Evolutionary conservation across 2,113 vertebrate genomes (phyloP), one percentile per base, ranked within the genome.

Genomic region (Platichthys flesus): DNA sequence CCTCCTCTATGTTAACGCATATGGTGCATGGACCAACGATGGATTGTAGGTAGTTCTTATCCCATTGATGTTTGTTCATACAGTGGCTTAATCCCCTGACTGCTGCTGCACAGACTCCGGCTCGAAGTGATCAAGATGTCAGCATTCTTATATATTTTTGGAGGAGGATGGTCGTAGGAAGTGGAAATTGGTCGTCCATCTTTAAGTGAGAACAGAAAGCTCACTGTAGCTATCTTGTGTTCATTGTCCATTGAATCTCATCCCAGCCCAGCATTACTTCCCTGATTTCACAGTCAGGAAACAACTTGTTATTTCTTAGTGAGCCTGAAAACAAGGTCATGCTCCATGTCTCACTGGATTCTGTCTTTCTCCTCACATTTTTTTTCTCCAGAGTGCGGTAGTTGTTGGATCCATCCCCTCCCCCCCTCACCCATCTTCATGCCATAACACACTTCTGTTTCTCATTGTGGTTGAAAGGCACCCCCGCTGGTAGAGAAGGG

Each of bases 391-490:
- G 18, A 57, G 49, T 62, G 28, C 15, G 1, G 16, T 14, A 55
- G 10, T 23, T 71, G 18, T 49, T 54, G 54, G 35, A 59, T 69
- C 49, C 26, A 58, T 45, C 52, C 23, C 9, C 61, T 23, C 2
- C 2, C 54, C 72, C 47, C 47, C 14, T 16, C 47, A 58, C 54
- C 55, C 45, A 62, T 66, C 42, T 59, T 62, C 35, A 75, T 71
- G 40, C 60, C 6, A 23, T 65, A 78, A 74, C 64, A 62, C 23
- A 45, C 51, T 55, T 71, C 45, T 42, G 54, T 31, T 71, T 63
- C 78, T 71, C 35, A 52, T 21, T 47, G 67, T 65, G 67, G 54
- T 72, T 72, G 21, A 71, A 76, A 79, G 58, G 72, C 56, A 60
- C 52, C 69, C 69, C 67, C 4, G 13, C 72, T 71, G 72, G 35